Conservation (phyloP, 2,113 vertebrate species). For the Bos javanicus region DNA sequence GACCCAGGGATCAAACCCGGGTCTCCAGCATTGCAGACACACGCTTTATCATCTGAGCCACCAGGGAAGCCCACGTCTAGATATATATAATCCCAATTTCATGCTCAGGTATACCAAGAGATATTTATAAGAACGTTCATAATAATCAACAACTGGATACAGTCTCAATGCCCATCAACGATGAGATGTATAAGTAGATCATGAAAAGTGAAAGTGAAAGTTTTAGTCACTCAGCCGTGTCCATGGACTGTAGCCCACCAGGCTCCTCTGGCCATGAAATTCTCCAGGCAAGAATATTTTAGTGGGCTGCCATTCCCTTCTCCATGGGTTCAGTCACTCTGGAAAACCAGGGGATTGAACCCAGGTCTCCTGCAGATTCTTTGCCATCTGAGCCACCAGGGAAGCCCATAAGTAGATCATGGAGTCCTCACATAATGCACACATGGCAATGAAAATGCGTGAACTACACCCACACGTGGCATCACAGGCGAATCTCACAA, state of each 20-base stretch:
- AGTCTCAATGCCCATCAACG: not conserved
- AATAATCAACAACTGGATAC: not conserved
- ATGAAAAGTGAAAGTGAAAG: not conserved
- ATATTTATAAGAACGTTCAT: not conserved
- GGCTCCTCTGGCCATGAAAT: not conserved
- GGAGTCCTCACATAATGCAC: not conserved
- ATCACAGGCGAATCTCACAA: not conserved
- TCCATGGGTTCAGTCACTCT: not conserved
- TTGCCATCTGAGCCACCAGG: not conserved
- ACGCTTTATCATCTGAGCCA: not conserved
- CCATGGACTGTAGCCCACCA: not conserved
- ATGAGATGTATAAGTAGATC: not conserved
- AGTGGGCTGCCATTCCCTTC: not conserved
- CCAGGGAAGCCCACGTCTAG: not conserved
- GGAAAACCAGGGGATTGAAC: not conserved
- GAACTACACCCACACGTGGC: rapidly evolving
- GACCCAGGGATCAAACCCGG: not conserved
- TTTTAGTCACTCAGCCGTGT: not conserved
- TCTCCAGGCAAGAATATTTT: not conserved
- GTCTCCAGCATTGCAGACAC: not conserved
- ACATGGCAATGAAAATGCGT: not conserved
- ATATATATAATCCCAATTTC: not conserved
- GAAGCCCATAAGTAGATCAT: not conserved
- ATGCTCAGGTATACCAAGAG: not conserved
- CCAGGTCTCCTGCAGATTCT: not conserved